Percentiles rank a stretch among this genome's conserved stretches.
Evolutionary conservation across 2,888 invertebrate genomes (phyloP).

Genomic region (Baccha elongata): DNA sequence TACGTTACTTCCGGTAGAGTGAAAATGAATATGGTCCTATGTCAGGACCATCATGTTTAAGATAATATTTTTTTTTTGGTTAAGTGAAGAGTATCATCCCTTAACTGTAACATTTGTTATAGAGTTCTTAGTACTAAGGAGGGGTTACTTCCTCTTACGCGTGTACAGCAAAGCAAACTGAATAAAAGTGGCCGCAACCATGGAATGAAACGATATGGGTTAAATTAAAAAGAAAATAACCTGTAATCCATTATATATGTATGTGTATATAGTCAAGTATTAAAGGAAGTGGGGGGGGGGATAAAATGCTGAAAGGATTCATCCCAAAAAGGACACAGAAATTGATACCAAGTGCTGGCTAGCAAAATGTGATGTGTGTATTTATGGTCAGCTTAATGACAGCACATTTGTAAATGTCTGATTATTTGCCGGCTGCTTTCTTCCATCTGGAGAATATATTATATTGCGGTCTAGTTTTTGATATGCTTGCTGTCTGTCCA

Average conservation of each 20-base stretch:
- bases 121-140: constrained; percentile 11
- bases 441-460: constrained; percentile 38
- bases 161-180: background rate
- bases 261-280: constrained; percentile 5
- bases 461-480: constrained; percentile 35
- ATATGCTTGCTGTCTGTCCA: constrained; percentile 16
- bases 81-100: constrained; percentile 13
- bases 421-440: constrained; percentile 69
- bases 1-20: constrained; percentile 71
- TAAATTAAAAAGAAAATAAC: constrained; percentile 78
- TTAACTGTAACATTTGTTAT: constrained; percentile 25
- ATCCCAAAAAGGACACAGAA: constrained; percentile 8
- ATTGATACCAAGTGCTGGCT: constrained; percentile 25
- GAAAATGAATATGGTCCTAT: constrained; percentile 71
- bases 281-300: background rate
- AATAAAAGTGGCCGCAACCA: constrained; percentile 2
- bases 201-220: constrained; percentile 75
- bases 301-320: constrained; percentile 24
- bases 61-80: constrained; percentile 48
- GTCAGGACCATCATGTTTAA: constrained; percentile 65
- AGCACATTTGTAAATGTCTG: constrained; percentile 77
- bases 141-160: constrained; percentile 19
- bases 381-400: constrained; percentile 75
- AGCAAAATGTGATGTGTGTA: constrained; percentile 50
- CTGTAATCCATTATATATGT: constrained; percentile 77